These are phyloP conservation scores for Sarcophaga variegata DNA, from an alignment of 2,888 invertebrate species.

Conservation along the genomic window DNA sequence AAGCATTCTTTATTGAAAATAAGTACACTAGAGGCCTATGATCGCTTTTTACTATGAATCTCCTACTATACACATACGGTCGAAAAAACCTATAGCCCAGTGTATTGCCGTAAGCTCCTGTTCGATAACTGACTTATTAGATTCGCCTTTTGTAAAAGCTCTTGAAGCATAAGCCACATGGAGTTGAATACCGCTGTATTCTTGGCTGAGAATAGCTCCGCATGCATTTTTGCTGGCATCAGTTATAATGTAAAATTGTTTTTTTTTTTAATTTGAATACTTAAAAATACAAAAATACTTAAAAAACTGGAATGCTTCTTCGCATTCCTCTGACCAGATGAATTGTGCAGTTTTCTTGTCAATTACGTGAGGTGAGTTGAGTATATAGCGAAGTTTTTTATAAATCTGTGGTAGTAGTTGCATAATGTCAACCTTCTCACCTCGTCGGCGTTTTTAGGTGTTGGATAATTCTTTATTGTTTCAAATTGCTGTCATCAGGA, in stretches of 20 bases:
- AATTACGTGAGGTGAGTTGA: too few relatives aligned
- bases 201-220: constrained; percentile 66
- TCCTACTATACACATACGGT: constrained; percentile 63
- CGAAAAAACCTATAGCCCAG: constrained; percentile 71
- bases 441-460: too few relatives aligned
- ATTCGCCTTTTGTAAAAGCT: constrained; percentile 71
- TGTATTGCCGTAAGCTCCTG: constrained; percentile 71
- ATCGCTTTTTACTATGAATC: constrained; percentile 70
- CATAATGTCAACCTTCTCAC: too few relatives aligned
- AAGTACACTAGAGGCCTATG: constrained; percentile 72
- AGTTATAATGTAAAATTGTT: constrained; percentile 58
- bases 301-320: too few relatives aligned
- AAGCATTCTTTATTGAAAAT: constrained; percentile 68
- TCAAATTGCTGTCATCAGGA: not conserved
- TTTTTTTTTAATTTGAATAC: not conserved
- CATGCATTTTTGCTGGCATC: constrained; percentile 68
- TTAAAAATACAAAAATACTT: too few relatives aligned
- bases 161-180: constrained; percentile 66
- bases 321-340: too few relatives aligned
- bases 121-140: constrained; percentile 71
- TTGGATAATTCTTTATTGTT: too few relatives aligned
- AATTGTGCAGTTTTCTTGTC: too few relatives aligned
- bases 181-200: constrained; percentile 50
- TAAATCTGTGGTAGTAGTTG: too few relatives aligned
- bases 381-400: too few relatives aligned